Evolutionary conservation across 2,888 invertebrate genomes (phyloP).

Genomic region (Automeris io): DNA sequence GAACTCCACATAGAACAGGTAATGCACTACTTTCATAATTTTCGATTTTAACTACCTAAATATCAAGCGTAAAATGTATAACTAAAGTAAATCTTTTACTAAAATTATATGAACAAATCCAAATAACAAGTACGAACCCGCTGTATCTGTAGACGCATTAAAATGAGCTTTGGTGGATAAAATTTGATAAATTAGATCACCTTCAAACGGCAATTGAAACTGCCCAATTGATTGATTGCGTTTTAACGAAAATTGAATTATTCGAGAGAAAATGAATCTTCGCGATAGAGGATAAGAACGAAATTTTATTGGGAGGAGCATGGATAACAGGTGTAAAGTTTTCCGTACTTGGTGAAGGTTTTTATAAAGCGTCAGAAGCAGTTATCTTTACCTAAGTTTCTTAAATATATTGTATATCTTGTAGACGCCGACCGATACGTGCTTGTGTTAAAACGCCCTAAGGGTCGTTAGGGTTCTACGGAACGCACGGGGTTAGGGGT

Average conservation of each 20-base stretch:
- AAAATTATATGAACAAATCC: too few relatives aligned
- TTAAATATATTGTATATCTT: too few relatives aligned
- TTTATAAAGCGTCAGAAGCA: conserved; percentile 1
- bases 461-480: too few relatives aligned
- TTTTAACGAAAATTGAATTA: conserved; percentile 12
- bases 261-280: conserved; percentile 18
- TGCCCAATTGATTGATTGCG: conserved; percentile 34
- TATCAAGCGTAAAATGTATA: too few relatives aligned
- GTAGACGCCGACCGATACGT: too few relatives aligned
- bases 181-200: conserved; percentile 45
- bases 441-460: too few relatives aligned
- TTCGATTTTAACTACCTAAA: too few relatives aligned
- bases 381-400: too few relatives aligned
- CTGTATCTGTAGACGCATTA: conserved; percentile 18
- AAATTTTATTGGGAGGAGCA: conserved; percentile 4
- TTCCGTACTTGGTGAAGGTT: not conserved
- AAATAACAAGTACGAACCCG: conserved; percentile 27
- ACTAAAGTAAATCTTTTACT: too few relatives aligned
- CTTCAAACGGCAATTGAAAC: conserved; percentile 35
- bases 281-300: conserved; percentile 5
- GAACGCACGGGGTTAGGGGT: too few relatives aligned
- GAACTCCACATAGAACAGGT: too few relatives aligned
- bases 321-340: not conserved
- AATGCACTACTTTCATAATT: too few relatives aligned
- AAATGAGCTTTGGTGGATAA: conserved; percentile 28